Evolutionary conservation across 92 coral and sea anemone genomes (phyloP).

Genomic region (Palythoa grandiflora): DNA sequence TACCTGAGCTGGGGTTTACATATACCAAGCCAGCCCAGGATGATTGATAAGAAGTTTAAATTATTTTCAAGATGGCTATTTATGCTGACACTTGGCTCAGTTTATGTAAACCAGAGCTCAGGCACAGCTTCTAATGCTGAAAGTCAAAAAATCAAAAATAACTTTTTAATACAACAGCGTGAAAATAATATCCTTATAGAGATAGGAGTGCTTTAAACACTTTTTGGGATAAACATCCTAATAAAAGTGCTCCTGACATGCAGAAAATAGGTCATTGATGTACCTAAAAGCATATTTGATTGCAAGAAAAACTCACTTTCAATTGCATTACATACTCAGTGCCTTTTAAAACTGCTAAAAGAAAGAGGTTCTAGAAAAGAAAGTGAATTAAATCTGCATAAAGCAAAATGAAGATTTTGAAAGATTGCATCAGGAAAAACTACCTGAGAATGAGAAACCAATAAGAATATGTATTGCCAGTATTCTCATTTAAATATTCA

Average conservation of each 20-base stretch:
- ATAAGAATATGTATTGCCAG: too few relatives aligned
- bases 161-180: background rate
- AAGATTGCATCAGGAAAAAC: background rate
- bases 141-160: too few relatives aligned
- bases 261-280: background rate
- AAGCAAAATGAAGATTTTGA: background rate
- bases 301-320: background rate
- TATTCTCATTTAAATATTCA: too few relatives aligned
- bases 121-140: too few relatives aligned
- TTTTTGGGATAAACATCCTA: background rate
- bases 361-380: background rate
- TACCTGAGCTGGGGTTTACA: background rate
- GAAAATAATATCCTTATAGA: background rate
- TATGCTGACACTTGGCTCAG: background rate
- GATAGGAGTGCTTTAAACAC: background rate
- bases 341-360: background rate
- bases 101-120: too few relatives aligned
- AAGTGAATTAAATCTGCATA: background rate
- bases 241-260: background rate
- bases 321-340: background rate
- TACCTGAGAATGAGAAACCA: too few relatives aligned
- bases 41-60: background rate
- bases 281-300: background rate
- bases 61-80: slow-evolving; percentile 3
- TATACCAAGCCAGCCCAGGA: background rate